Percentiles rank a stretch among this genome's conserved stretches.
These are phyloP conservation scores for Apostichopus parvimensis DNA, from an alignment of 35 echinoderm and acorn worm genomes.

Conservation along the genomic window DNA sequence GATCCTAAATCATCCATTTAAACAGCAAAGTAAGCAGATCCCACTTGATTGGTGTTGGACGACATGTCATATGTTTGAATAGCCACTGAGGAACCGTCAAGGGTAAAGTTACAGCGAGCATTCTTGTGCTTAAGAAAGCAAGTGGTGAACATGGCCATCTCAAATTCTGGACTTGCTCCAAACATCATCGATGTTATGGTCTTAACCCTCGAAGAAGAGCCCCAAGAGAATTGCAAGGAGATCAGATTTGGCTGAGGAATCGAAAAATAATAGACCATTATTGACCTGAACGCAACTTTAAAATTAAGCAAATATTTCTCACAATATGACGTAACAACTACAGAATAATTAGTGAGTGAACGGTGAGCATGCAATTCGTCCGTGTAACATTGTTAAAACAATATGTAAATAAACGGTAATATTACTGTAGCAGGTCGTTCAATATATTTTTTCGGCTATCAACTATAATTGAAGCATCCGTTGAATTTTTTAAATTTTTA, in stretches of 20 bases:
- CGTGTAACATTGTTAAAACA: no score
- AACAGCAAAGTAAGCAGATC: slow-evolving; percentile 73
- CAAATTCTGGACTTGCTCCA: slow-evolving; percentile 91
- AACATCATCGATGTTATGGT: slow-evolving; percentile 69
- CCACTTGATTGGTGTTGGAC: slow-evolving; percentile 36
- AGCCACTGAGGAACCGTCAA: slow-evolving; percentile 52
- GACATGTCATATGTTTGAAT: slow-evolving; percentile 76
- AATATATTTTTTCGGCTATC: no score
- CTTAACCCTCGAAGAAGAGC: slow-evolving; percentile 55
- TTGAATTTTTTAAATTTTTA: no score
- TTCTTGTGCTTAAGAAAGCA: slow-evolving; percentile 73
- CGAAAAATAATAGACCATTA: no score
- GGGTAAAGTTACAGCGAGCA: slow-evolving; percentile 46
- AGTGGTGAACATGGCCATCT: slow-evolving; percentile 82
- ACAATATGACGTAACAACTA: no score
- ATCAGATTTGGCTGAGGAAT: slow-evolving; percentile 63
- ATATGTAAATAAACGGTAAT: no score
- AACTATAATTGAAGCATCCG: no score
- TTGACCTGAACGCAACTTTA: no score
- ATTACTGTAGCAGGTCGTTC: no score
- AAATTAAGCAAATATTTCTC: no score
- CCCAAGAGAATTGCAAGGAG: slow-evolving; percentile 75
- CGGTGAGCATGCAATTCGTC: no score
- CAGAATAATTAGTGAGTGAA: no score
- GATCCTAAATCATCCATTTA: neutral